Percentiles rank a stretch among this genome's conserved stretches.
These are phyloP conservation scores for Drosophila macrospina DNA, from an alignment of 2,888 invertebrate species.

Conservation along the genomic window DNA sequence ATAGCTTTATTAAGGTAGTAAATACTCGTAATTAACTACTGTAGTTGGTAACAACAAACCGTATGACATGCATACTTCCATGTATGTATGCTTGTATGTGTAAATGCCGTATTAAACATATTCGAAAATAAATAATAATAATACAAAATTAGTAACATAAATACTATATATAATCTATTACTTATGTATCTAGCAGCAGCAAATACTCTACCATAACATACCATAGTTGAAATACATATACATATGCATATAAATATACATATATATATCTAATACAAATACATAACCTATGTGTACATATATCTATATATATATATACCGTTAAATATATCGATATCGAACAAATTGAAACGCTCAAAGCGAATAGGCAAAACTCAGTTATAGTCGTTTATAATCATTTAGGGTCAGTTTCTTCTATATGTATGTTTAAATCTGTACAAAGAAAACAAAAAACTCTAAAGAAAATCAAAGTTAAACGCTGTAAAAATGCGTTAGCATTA, in stretches of 20 bases:
- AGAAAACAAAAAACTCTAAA: slow-evolving; percentile 11
- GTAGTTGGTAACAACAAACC: slow-evolving; percentile 35
- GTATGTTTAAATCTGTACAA: slow-evolving; percentile 41
- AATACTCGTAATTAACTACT: slow-evolving; percentile 69
- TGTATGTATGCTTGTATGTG: slow-evolving; percentile 14
- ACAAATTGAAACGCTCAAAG: slow-evolving; percentile 67
- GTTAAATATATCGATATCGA: slow-evolving; percentile 47
- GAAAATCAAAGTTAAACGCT: slow-evolving; percentile 14
- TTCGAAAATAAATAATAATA: slow-evolving; percentile 9
- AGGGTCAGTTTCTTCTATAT: slow-evolving; percentile 21
- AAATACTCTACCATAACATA: slow-evolving; percentile 40
- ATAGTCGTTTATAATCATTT: slow-evolving; percentile 1
- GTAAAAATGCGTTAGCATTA: slow-evolving; percentile 12
- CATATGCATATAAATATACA: slow-evolving; percentile 38
- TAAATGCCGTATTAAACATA: slow-evolving; percentile 33
- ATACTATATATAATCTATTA: slow-evolving; percentile 15
- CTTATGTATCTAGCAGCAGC: slow-evolving; percentile 34
- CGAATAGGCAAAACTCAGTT: slow-evolving; percentile 44
- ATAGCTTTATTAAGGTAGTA: slow-evolving; percentile 89
- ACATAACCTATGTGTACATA: slow-evolving; percentile 27
- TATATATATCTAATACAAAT: slow-evolving; percentile 29
- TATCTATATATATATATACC: slow-evolving; percentile 44
- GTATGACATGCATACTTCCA: neutral
- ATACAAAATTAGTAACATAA: slow-evolving; percentile 39
- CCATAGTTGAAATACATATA: slow-evolving; percentile 22